phyloP scores from a whole-genome alignment of 2,888 invertebrate species.

The Stictocephala bisonia region DNA sequence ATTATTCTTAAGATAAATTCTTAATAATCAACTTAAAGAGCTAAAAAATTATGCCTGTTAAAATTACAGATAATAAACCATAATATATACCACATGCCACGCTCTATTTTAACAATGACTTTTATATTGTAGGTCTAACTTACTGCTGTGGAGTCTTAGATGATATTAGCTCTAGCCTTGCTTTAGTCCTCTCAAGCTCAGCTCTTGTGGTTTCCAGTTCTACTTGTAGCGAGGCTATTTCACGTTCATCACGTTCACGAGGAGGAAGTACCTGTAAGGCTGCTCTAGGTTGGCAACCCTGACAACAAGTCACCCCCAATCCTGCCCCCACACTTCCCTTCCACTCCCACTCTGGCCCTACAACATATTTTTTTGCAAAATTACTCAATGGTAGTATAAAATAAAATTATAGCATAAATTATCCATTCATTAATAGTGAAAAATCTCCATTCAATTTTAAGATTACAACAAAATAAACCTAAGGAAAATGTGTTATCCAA shows the following conservation, averaged over 20 bases:
- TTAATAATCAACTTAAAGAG: too few species aligned
- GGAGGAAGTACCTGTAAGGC: conserved; percentile 50
- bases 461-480: too few species aligned
- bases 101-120: too few species aligned
- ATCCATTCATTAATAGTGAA: too few species aligned
- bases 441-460: too few species aligned
- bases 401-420: too few species aligned
- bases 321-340: conserved; percentile 50
- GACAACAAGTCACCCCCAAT: conserved; percentile 56
- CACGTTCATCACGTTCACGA: conserved; percentile 50
- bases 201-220: conserved; percentile 65
- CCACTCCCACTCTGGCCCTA: conserved; percentile 55
- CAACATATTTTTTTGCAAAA: background rate
- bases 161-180: conserved; percentile 57
- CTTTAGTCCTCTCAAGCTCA: conserved; percentile 65
- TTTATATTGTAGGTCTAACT: background rate
- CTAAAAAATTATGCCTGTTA: too few species aligned
- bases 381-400: too few species aligned
- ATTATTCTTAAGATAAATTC: too few species aligned
- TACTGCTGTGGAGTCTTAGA: conserved; percentile 37
- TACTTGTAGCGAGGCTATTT: conserved; percentile 61
- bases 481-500: too few species aligned
- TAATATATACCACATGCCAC: too few species aligned
- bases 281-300: conserved; percentile 45
- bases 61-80: too few species aligned